Evolutionary conservation across 2,113 vertebrate species (phyloP), one percentile per base, ranked within the genome.

Genomic region (Reinhardtius hippoglossoides): DNA sequence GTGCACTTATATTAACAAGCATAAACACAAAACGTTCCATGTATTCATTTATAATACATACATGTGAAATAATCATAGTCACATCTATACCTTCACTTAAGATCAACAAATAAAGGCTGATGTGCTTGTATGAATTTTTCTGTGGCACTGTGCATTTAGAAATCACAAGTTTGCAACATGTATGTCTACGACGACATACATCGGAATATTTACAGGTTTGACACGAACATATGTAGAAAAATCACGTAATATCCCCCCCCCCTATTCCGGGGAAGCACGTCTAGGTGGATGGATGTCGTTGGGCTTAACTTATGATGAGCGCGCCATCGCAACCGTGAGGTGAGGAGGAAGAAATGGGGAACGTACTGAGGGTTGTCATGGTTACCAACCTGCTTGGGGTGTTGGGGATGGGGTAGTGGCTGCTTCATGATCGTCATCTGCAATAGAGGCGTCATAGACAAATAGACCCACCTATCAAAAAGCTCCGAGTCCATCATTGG

Each of bases 361-460:
- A 31, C 5, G 58, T 58, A 14, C 16, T 42, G n/a, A 66, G 56
- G 66, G 18, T 71, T 76, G 37, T 78, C 59, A 71, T 72, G 69
- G 66, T 72, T 92, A 95, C 94, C 91, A 93, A 95, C 94, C 94
- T 95, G 92, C 40, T 81, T 83, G 88, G 66, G 91, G 79, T 76
- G 92, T 87, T 80, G 94, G 92, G 76, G 93, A 91, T 65, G 82
- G 81, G 78, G 83, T 87, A 84, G 80, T 88, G 74, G 82, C 71
- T 76, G 88, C 74, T 65, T 87, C 84, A 79, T 82, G 92, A 88
- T 88, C 92, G 85, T 95, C 89, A 93, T 93, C 94, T 95, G 93
- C 50, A 95, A 95, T 92, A 92, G 93, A 94, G 90, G 74, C 81
- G 81, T 91, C 84, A 93, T 91, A 87, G 91, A 94, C 87, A 94